Conservation (phyloP, 2,888 invertebrate species). For the Synergus laeviventris region DNA sequence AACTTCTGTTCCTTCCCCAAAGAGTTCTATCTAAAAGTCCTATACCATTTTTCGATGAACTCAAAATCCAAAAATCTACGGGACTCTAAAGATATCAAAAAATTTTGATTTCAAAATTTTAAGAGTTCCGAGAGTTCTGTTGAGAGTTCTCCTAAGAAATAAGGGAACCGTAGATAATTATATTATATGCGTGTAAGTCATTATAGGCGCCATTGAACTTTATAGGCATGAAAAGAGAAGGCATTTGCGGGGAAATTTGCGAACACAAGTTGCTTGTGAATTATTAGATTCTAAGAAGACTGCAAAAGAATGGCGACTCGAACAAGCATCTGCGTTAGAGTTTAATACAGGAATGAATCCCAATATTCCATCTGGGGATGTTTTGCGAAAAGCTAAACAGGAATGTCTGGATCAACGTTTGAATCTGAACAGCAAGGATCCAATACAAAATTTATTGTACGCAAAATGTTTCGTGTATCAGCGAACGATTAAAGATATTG, state of each 20-base stretch:
- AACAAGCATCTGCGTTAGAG: conserved; percentile 37
- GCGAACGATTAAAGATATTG: conserved; percentile 39
- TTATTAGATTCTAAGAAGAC: conserved; percentile 42
- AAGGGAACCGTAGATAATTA: too few species aligned
- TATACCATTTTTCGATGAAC: too few species aligned
- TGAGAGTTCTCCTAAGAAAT: too few species aligned
- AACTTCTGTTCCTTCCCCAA: too few species aligned
- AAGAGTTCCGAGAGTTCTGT: too few species aligned
- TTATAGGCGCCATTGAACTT: neutral
- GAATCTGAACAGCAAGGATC: conserved; percentile 23
- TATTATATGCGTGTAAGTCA: too few species aligned
- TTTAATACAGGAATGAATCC: too few species aligned
- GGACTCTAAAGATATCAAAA: too few species aligned
- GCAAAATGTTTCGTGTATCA: conserved; percentile 34
- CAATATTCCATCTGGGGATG: neutral
- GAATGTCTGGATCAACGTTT: conserved; percentile 40
- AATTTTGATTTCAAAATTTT: too few species aligned
- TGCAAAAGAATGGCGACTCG: conserved; percentile 45
- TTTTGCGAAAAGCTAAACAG: conserved; percentile 46
- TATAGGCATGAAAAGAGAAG: conserved; percentile 31
- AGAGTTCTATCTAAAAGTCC: too few species aligned
- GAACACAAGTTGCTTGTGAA: conserved; percentile 42
- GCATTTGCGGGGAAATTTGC: conserved; percentile 29
- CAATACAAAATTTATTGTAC: conserved; percentile 39
- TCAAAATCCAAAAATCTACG: too few species aligned